A percentile compares a stretch with the other conserved stretches of the same genome.
Conservation (phyloP, 1,140 invertebrate species). For the Ptiloglossa arizonensis region DNA sequence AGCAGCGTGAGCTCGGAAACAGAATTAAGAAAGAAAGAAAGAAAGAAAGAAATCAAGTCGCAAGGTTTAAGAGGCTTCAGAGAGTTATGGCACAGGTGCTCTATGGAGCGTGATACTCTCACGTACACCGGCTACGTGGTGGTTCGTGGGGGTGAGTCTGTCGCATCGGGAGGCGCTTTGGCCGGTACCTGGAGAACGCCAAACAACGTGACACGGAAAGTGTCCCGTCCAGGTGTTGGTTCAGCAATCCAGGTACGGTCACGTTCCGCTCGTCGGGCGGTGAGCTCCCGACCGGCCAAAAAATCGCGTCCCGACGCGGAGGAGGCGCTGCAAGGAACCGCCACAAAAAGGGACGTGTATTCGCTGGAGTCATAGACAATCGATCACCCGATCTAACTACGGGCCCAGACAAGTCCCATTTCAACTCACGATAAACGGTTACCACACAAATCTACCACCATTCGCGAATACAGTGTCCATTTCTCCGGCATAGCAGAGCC, state of each 20-base stretch:
- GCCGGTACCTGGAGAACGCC: no score
- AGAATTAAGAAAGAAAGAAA: slow-evolving; percentile 24
- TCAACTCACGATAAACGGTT: not conserved
- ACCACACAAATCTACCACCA: not conserved
- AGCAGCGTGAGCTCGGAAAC: not conserved
- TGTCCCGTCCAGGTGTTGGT: no score
- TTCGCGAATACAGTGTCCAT: slow-evolving; percentile 9
- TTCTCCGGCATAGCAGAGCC: slow-evolving; percentile 32
- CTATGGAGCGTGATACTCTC: slow-evolving; percentile 68
- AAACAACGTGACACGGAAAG: no score
- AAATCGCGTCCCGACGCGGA: slow-evolving; percentile 28
- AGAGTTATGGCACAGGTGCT: slow-evolving; percentile 62
- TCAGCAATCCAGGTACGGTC: no score
- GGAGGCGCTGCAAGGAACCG: slow-evolving; percentile 44
- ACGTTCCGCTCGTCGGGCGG: not conserved
- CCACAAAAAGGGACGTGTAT: not conserved
- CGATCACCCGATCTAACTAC: not conserved
- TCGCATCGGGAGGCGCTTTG: slow-evolving; percentile 22
- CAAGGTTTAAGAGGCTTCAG: slow-evolving; percentile 49
- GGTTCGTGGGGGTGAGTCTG: slow-evolving; percentile 24
- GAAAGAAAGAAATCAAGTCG: slow-evolving; percentile 45
- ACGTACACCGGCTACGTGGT: slow-evolving; percentile 69
- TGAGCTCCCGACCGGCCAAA: not conserved
- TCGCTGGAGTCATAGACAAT: not conserved
- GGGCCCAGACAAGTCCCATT: not conserved